Percentiles rank a stretch among this genome's conserved stretches.
Conservation (phyloP, 1,140 invertebrate species). For the Atta colombica region DNA sequence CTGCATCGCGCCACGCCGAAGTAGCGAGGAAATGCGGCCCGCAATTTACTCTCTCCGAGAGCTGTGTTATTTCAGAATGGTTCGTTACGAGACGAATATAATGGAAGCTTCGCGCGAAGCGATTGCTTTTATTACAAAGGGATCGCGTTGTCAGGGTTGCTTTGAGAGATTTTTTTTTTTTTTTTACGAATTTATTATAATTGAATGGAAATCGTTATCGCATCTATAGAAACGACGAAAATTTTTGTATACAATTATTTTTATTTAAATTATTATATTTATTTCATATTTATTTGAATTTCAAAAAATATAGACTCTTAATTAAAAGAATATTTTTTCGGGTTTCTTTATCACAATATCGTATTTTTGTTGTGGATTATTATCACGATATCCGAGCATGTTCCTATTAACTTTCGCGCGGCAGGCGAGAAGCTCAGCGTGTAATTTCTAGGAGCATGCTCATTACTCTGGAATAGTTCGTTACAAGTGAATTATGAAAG, state of each 20-base stretch:
- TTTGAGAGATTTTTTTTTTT: background rate
- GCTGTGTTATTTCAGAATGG: conserved; percentile 37
- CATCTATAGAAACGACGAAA: background rate
- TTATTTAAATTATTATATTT: background rate
- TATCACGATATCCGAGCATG: conserved; percentile 43
- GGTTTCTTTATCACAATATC: conserved; percentile 12
- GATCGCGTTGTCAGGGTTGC: conserved; percentile 29
- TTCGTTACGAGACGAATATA: conserved; percentile 48
- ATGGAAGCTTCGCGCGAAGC: conserved; percentile 45
- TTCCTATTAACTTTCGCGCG: conserved; percentile 61
- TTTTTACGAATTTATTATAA: conserved; percentile 38
- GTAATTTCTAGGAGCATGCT: conserved; percentile 57
- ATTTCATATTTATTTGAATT: background rate
- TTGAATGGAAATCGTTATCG: background rate
- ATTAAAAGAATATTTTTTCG: conserved; percentile 27
- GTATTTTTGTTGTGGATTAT: conserved; percentile 42
- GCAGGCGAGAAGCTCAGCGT: conserved; percentile 45
- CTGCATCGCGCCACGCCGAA: conserved; percentile 8
- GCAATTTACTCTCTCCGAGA: conserved; percentile 36
- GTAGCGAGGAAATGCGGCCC: conserved; percentile 36
- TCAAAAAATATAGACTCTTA: background rate
- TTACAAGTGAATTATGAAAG: conserved; percentile 55
- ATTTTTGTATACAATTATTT: background rate
- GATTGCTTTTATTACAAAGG: conserved; percentile 45
- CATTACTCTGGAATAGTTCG: conserved; percentile 53